A percentile compares a stretch with the other conserved stretches of the same genome.
phyloP scores from a whole-genome alignment of 1,140 invertebrate species.

The Formica exsecta region DNA sequence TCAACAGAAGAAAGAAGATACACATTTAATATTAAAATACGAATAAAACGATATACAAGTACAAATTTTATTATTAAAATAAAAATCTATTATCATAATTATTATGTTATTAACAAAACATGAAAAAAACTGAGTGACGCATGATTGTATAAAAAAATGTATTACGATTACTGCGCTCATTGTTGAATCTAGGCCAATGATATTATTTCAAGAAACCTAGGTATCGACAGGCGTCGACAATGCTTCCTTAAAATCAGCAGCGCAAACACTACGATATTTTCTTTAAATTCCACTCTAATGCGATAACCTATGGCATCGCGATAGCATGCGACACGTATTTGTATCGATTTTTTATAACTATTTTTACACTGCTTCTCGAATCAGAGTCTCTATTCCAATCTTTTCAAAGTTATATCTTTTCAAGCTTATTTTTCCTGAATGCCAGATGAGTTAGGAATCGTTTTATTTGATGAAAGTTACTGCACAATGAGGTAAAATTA shows the following conservation, averaged over 20 bases:
- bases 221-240: slow-evolving; percentile 6
- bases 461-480: slow-evolving; percentile 1
- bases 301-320: background rate
- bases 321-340: slow-evolving; percentile 4
- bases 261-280: slow-evolving; percentile 50
- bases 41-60: background rate
- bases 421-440: background rate
- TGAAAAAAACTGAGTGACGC: background rate
- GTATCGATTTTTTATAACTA: background rate
- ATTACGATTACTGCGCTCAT: background rate
- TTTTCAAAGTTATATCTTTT: background rate
- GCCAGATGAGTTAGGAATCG: background rate
- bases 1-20: background rate
- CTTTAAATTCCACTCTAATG: slow-evolving; percentile 47
- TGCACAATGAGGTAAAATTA: background rate
- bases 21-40: background rate
- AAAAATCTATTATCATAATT: background rate
- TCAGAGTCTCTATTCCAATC: background rate
- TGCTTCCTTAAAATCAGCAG: slow-evolving; percentile 50
- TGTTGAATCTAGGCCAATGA: slow-evolving; percentile 23
- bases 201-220: slow-evolving; percentile 13
- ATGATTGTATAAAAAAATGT: slow-evolving; percentile 12
- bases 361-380: too few relatives aligned
- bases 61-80: background rate
- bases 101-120: background rate